Conservation (phyloP, 92 coral and sea anemone genomes). For the Hydrozoanthus gracilis region DNA sequence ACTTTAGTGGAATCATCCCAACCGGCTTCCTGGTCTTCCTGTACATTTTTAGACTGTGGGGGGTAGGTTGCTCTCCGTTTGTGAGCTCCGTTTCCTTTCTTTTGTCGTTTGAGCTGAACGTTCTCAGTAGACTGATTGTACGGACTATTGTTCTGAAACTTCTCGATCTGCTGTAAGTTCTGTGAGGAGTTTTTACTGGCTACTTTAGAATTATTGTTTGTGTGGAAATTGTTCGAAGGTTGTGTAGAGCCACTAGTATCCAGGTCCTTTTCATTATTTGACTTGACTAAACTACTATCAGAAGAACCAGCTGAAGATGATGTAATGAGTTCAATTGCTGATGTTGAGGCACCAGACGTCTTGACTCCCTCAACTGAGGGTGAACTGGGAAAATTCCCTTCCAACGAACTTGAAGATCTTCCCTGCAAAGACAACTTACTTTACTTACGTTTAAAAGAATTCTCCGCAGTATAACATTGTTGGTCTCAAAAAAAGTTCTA, state of each 20-base stretch:
- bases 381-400: slow-evolving; percentile 2
- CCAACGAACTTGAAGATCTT: slow-evolving; percentile 1
- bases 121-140: slow-evolving; percentile 78
- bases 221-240: neutral
- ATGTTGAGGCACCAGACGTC: neutral
- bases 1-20: slow-evolving; percentile 71
- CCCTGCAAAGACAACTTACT: neutral
- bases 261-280: neutral
- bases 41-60: slow-evolving; percentile 38
- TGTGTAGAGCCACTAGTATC: neutral
- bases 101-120: slow-evolving; percentile 51
- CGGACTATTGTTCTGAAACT: slow-evolving; percentile 61
- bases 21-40: slow-evolving; percentile 53
- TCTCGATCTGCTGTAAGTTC: slow-evolving; percentile 17
- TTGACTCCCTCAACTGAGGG: slow-evolving; percentile 13
- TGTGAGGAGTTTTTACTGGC: slow-evolving; percentile 47
- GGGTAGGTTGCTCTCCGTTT: slow-evolving; percentile 70
- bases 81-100: slow-evolving; percentile 39
- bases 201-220: slow-evolving; percentile 24
- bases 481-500: too few relatives aligned
- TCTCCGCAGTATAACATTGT: neutral
- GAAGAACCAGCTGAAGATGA: neutral
- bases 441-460: neutral
- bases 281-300: neutral
- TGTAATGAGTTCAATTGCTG: neutral